phyloP scores from a whole-genome alignment of 2,888 invertebrate species.

The Octodonta nipae region DNA sequence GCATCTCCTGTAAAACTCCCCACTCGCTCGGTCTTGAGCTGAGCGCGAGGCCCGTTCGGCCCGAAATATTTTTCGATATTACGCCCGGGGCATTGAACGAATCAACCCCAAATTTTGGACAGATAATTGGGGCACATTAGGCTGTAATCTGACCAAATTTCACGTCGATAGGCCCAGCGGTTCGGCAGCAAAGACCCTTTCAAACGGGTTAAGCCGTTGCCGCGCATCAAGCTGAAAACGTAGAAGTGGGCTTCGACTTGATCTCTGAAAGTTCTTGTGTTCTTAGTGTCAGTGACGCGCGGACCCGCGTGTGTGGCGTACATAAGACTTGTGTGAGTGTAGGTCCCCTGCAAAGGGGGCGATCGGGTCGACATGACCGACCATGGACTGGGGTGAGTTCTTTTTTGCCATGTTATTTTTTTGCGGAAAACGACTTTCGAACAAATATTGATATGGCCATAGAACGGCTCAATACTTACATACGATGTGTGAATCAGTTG shows the following conservation, averaged over 20 bases:
- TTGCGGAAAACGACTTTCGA: too few species aligned
- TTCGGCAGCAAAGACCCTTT: conserved; percentile 17
- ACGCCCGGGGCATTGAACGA: conserved; percentile 8
- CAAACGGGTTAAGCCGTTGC: conserved; percentile 22
- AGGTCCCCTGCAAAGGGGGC: conserved; percentile 28
- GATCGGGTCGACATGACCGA: conserved; percentile 31
- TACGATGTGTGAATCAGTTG: too few species aligned
- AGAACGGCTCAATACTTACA: too few species aligned
- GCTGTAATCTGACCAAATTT: too few species aligned
- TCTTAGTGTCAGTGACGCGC: conserved; percentile 35
- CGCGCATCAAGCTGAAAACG: conserved; percentile 25
- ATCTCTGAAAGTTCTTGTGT: conserved; percentile 27
- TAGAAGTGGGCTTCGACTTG: conserved; percentile 26
- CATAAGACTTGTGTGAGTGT: conserved; percentile 28
- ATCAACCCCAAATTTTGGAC: conserved; percentile 6
- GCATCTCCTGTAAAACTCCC: conserved; percentile 25
- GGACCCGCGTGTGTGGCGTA: conserved; percentile 33
- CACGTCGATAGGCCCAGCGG: conserved; percentile 6
- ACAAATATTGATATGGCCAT: too few species aligned
- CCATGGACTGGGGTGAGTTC: conserved; percentile 33
- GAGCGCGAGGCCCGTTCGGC: conserved; percentile 3
- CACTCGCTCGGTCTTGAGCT: conserved; percentile 22
- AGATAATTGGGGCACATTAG: conserved; percentile 4
- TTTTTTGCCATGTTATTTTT: too few species aligned
- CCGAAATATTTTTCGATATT: conserved; percentile 13